Conservation (phyloP, 1,140 invertebrate species). For the Andricus grossulariae region DNA sequence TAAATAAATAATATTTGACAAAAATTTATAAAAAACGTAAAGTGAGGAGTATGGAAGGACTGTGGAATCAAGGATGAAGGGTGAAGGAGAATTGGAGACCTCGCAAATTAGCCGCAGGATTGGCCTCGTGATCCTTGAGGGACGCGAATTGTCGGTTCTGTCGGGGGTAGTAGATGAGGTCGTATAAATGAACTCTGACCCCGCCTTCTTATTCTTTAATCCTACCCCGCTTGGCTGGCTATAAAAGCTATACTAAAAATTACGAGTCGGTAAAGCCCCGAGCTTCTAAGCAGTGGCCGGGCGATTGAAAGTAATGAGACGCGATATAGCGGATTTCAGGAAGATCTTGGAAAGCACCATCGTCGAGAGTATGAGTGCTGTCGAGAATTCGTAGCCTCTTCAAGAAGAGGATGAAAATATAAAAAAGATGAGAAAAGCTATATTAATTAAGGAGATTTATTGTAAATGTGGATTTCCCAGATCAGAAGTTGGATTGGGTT, state of each 20-base stretch:
- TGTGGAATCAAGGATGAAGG: constrained; percentile 38
- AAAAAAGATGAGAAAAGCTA: no score
- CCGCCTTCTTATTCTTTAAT: constrained; percentile 74
- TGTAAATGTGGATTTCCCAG: no score
- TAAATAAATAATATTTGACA: no score
- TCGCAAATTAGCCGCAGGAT: constrained; percentile 75
- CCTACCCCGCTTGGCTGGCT: constrained; percentile 55
- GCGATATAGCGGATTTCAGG: constrained; percentile 38
- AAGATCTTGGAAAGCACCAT: constrained; percentile 13
- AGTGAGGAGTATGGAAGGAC: constrained; percentile 32
- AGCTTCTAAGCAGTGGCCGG: constrained; percentile 35
- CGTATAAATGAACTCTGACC: constrained; percentile 71
- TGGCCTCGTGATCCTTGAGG: constrained; percentile 72
- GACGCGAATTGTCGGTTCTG: constrained; percentile 57
- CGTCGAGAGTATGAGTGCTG: not conserved
- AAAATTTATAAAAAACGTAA: no score
- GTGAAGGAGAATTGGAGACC: constrained; percentile 46
- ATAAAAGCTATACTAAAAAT: constrained; percentile 68
- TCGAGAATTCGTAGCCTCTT: not conserved
- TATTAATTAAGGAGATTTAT: no score
- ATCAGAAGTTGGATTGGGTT: no score
- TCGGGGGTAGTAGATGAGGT: constrained; percentile 64
- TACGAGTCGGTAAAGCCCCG: constrained; percentile 55
- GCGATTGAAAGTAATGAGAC: constrained; percentile 74
- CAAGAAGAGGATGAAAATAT: not conserved